phyloP scores from a whole-genome alignment of 2,113 vertebrate species.

The Terrapene triunguis region DNA sequence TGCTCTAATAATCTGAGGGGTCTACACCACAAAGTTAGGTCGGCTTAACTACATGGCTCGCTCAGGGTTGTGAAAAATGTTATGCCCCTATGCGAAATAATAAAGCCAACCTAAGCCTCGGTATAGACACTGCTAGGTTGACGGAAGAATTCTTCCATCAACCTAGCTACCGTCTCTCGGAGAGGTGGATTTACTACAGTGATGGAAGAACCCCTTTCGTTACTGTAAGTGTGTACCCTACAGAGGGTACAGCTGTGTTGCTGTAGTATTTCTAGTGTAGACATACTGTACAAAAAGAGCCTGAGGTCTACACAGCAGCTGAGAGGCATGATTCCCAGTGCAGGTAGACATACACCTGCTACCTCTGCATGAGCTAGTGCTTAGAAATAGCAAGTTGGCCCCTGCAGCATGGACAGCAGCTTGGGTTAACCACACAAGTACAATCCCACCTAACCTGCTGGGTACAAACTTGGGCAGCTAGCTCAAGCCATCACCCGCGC shows the following conservation, averaged over 20 bases:
- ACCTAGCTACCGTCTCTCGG: background rate
- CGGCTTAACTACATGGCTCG: background rate
- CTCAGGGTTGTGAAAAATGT: background rate
- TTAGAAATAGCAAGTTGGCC: too few species aligned
- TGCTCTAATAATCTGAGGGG: background rate
- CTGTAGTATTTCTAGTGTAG: background rate
- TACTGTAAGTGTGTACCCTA: background rate
- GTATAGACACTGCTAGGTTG: background rate
- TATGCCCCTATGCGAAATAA: background rate
- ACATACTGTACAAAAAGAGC: too few species aligned
- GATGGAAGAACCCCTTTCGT: background rate
- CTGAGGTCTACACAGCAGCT: too few species aligned
- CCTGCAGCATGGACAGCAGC: background rate
- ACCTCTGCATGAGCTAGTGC: too few species aligned
- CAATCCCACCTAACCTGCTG: background rate
- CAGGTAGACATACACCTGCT: too few species aligned
- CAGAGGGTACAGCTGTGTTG: background rate
- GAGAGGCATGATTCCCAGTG: too few species aligned
- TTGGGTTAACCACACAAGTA: background rate
- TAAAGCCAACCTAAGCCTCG: background rate
- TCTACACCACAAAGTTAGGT: too few species aligned
- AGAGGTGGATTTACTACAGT: background rate
- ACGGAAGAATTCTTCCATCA: background rate
- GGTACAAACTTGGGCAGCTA: background rate
- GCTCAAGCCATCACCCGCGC: background rate